Evolutionary conservation across 2,113 vertebrate species (phyloP).

Genomic region (Indicator maculatus): DNA sequence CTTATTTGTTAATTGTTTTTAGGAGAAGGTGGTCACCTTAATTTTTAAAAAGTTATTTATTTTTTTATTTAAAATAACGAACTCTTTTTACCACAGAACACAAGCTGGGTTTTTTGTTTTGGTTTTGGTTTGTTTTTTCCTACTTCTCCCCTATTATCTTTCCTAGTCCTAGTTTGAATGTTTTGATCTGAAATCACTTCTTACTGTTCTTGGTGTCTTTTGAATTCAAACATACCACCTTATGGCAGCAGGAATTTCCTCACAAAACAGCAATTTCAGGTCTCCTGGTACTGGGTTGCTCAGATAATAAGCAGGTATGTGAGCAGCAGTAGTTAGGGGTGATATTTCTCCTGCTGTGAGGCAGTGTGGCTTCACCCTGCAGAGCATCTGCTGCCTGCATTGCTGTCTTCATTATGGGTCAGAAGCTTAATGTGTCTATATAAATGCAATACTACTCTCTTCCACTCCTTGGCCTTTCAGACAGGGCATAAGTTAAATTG

Average conservation of each 20-base stretch:
- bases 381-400: constrained; percentile 4
- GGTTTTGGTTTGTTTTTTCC: not conserved
- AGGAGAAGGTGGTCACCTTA: not conserved
- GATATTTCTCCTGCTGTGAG: constrained; percentile 44
- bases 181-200: constrained; percentile 62
- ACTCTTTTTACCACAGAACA: constrained; percentile 16
- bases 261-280: constrained; percentile 54
- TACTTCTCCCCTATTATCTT: not conserved
- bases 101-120: not conserved
- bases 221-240: constrained; percentile 59
- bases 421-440: constrained; percentile 19
- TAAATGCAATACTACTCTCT: not conserved
- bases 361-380: not conserved
- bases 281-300: constrained; percentile 51
- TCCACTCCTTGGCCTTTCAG: constrained; percentile 29
- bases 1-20: not conserved
- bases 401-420: not conserved
- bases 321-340: constrained; percentile 45
- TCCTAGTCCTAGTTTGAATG: constrained; percentile 22
- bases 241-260: constrained; percentile 56
- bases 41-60: not conserved
- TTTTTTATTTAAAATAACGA: not conserved
- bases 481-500: not conserved
- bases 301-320: constrained; percentile 59
- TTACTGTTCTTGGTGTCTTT: constrained; percentile 32